Conservation (phyloP, 2,888 invertebrate genomes). For the Synergus umbraculus region DNA sequence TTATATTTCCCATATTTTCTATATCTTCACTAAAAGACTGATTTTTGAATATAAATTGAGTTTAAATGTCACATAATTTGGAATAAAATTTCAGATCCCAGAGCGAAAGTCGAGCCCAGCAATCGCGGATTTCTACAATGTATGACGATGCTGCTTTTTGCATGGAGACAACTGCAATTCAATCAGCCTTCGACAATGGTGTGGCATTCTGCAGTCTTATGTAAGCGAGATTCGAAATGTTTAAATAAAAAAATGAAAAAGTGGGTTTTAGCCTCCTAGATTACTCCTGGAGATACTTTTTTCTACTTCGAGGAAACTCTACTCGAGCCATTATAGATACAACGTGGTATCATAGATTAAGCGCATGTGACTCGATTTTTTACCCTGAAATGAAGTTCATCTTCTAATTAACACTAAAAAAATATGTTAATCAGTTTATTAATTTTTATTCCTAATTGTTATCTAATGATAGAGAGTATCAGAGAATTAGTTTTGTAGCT, state of each 20-base stretch:
- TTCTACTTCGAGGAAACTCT: constrained; percentile 34
- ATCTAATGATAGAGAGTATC: not conserved
- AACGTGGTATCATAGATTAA: constrained; percentile 7
- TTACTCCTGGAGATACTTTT: constrained; percentile 19
- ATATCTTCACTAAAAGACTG: no score
- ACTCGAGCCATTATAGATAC: constrained; percentile 9
- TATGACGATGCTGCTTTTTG: constrained; percentile 75
- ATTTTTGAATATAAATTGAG: not conserved
- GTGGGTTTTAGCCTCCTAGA: constrained; percentile 31
- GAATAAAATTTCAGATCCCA: constrained; percentile 66
- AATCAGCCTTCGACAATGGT: constrained; percentile 72
- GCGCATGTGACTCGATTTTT: constrained; percentile 30
- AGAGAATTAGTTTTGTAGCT: not conserved
- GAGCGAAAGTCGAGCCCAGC: constrained; percentile 73
- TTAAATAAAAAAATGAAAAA: constrained; percentile 3
- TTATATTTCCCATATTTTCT: no score
- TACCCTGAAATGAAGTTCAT: constrained; percentile 31
- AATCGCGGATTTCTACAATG: constrained; percentile 72
- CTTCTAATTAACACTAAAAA: not conserved
- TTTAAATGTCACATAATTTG: not conserved
- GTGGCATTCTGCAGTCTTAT: constrained; percentile 73
- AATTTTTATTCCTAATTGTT: not conserved
- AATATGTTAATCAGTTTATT: not conserved
- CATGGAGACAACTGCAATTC: constrained; percentile 74
- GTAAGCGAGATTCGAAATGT: constrained; percentile 60